These are phyloP conservation scores for Heteractis magnifica DNA, from an alignment of 92 coral and sea anemone species.

Conservation along the genomic window DNA sequence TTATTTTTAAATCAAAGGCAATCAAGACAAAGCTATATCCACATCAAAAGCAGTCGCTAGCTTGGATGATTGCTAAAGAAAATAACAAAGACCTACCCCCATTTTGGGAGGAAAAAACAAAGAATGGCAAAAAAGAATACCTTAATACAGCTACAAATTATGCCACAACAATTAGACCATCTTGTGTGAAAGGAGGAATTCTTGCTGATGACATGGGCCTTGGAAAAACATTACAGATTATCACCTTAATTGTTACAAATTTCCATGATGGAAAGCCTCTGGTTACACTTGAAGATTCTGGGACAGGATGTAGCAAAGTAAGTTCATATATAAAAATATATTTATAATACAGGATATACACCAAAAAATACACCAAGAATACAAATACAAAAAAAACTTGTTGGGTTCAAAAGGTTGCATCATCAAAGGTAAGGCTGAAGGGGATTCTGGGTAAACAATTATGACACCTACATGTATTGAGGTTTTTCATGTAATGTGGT, in stretches of 20 bases:
- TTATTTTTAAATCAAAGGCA: constrained; percentile 38
- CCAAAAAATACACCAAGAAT: too few relatives aligned
- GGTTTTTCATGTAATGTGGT: too few relatives aligned
- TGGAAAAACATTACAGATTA: constrained; percentile 78
- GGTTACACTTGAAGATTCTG: constrained; percentile 60
- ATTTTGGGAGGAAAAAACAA: constrained; percentile 67
- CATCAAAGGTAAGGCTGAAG: too few relatives aligned
- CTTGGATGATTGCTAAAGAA: constrained; percentile 80
- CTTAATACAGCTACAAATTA: constrained; percentile 78
- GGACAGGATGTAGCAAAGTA: constrained; percentile 30
- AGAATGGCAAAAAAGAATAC: constrained; percentile 46
- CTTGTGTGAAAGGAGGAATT: constrained; percentile 69
- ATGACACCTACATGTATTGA: too few relatives aligned
- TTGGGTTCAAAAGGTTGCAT: too few relatives aligned
- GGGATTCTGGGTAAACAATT: too few relatives aligned
- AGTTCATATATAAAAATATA: background rate
- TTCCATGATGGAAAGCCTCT: constrained; percentile 67
- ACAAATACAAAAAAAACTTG: too few relatives aligned
- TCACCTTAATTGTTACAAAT: constrained; percentile 65
- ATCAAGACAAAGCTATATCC: constrained; percentile 62
- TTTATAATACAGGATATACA: background rate
- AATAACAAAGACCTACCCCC: constrained; percentile 71
- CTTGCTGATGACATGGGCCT: constrained; percentile 90
- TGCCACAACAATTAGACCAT: constrained; percentile 56
- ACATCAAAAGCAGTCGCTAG: constrained; percentile 77